Base-by-base conservation (phyloP, 2,113 vertebrate species). In the Megaceryle torquata region DNA sequence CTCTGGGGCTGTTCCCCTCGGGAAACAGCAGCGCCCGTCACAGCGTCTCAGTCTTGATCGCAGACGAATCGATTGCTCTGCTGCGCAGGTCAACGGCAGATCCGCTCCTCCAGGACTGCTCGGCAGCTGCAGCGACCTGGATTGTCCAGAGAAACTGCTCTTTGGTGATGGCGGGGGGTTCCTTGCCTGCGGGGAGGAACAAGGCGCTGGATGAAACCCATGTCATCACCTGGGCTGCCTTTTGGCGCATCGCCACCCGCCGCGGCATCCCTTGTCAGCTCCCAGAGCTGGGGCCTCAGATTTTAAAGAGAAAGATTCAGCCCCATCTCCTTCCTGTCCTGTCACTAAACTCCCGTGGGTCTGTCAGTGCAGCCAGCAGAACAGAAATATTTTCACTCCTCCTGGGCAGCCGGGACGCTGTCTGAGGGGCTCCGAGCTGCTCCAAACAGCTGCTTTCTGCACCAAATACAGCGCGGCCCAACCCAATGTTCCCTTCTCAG, bases 91-190 rank as follows among this genome's bases (percentile, higher is more conserved):
- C 95, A 9, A 96, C 86, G 0, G 95, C 91, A 0, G 90, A 95
- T 13, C 91, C 33, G 0, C 19, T 95, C 41, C 82, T 86, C 95
- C 97, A 98, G 78, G 95, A 96, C 82, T 96, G 96, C 20, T 97
- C 94, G 0, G 94, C 88, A 1, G 95, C 96, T 6, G 89, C 86
- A 6, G 96, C 91, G 0, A 95, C 94, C 94, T 84, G 93, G 6
- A 96, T 60, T 0, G 92, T 81, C 61, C 95, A 88, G 6, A 96
- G 85, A 28, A 97, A 37, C 91, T 97, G 95, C 87, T 97, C 97
- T 92, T 96, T 97, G 91, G 95, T 96, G 74, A 97, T 31, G 8
- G 39, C 60, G 1, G 97, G 96, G 13, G 60, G 54, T 5, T 97
- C 96, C 56, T 88, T 89, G 53, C 96, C 96, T 97, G 92, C 59